Evolutionary conservation across 2,797 vertebrate species (phyloP), one percentile per base, ranked within the genome.

Genomic region (Hoplostethus mediterraneus): DNA sequence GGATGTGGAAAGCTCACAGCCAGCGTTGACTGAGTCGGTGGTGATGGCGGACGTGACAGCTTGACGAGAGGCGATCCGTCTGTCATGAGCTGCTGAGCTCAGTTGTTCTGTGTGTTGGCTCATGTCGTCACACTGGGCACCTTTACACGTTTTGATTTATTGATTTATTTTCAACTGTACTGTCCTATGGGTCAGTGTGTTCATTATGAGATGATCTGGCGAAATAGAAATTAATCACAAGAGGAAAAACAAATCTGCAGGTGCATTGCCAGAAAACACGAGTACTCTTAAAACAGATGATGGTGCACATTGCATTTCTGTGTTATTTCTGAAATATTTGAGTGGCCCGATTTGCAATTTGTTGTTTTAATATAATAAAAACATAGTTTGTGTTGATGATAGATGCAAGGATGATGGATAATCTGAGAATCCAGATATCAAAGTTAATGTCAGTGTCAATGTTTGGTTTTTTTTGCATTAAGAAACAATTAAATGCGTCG

Each of bases 1-100:
- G 86, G 88, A 90, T 84, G 86, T 86, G 85, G 86, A 86, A 77
- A 90, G 5, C 74, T 83, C 58, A 77, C 79, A 80, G 81, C 85
- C 85, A 47, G 64, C 61, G 73, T 63, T 61, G 56, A 74, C 75
- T 62, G 36, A 25, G 44, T 78, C 66, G 59, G 59, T 71, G 71
- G 55, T 60, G 65, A 60, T 55, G 52, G 57, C 81, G 81, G 79
- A 78, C 75, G 55, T 80, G 82, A 81, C 82, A 73, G 78, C 16
- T 77, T 60, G 75, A 76, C 63, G 84, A 84, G 47, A 81, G 75
- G 67, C 4, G 70, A 71, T 61, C 54, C 16, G 16, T 79, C 76
- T 63, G 54, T 80, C 75, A 67, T 25, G 71, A 48, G 60, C 38
- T 42, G n/a, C 58, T 75, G 62, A 61, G 55, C 59, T 63, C 48